Evolutionary conservation across 2,113 vertebrate species (phyloP).

Genomic region (Atrichornis clamosus): DNA sequence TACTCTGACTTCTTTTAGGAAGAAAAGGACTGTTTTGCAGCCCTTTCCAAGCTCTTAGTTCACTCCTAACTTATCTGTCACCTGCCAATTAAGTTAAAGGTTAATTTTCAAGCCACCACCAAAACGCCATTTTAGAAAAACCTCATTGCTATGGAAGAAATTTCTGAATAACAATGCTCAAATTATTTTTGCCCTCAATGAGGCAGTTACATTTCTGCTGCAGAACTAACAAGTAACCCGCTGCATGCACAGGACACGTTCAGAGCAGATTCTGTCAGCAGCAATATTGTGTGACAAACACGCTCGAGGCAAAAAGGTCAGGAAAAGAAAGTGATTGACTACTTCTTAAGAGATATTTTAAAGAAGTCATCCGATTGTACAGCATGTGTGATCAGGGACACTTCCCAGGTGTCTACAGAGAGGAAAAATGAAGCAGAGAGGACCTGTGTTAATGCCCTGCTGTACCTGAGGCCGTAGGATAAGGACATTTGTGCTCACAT

Average conservation of each 20-base stretch:
- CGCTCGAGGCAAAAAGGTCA: background rate
- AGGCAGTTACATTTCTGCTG: background rate
- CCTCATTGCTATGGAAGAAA: background rate
- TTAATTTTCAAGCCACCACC: background rate
- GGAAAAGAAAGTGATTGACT: background rate
- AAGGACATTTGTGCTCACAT: background rate
- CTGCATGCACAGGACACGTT: fast-evolving
- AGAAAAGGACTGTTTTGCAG: background rate
- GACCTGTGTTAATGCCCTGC: background rate
- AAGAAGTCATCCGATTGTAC: background rate
- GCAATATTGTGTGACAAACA: background rate
- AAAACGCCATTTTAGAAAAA: background rate
- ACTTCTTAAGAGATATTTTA: background rate
- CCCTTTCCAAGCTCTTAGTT: background rate
- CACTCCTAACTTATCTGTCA: background rate
- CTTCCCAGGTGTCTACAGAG: background rate
- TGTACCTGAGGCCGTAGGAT: background rate
- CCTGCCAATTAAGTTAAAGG: background rate
- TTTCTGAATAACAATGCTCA: background rate
- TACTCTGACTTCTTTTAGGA: background rate
- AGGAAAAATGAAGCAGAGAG: background rate
- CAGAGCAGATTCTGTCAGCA: background rate
- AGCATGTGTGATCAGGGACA: background rate
- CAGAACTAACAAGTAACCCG: background rate
- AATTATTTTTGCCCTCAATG: background rate